phyloP scores from a whole-genome alignment of 2,797 vertebrate species.

The Sebastes reedi region DNA sequence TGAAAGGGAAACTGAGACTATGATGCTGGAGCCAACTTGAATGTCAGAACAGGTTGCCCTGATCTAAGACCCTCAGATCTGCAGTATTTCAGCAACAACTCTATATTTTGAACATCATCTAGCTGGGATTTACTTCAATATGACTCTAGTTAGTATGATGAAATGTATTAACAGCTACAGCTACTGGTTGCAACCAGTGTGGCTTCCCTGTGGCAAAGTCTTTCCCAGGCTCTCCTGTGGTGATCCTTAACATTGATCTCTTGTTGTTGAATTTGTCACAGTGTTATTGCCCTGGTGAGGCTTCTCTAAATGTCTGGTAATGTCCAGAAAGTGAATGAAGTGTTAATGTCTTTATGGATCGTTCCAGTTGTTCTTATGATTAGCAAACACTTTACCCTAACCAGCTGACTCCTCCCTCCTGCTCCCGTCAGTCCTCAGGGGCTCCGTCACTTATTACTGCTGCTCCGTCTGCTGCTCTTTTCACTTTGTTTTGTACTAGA shows the following conservation, averaged over 20 bases:
- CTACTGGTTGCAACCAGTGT: slow-evolving; percentile 2
- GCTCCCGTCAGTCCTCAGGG: neutral
- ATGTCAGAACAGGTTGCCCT: slow-evolving; percentile 6
- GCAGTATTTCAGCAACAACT: neutral
- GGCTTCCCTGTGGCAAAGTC: slow-evolving; percentile 17
- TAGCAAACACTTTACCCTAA: slow-evolving; percentile 52
- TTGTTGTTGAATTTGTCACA: slow-evolving; percentile 69
- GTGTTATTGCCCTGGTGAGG: slow-evolving; percentile 57
- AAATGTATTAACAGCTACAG: neutral
- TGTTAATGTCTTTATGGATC: slow-evolving; percentile 73
- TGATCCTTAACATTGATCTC: slow-evolving; percentile 50
- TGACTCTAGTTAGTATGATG: neutral
- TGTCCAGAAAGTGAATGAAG: slow-evolving; percentile 48
- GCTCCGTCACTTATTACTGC: neutral
- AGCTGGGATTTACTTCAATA: neutral
- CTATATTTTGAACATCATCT: neutral
- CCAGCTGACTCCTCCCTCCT: slow-evolving; percentile 6
- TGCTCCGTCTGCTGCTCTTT: neutral
- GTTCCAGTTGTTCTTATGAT: slow-evolving; percentile 53
- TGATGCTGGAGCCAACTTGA: slow-evolving; percentile 27
- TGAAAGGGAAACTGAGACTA: slow-evolving; percentile 53
- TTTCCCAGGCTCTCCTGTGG: slow-evolving; percentile 57
- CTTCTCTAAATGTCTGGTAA: slow-evolving; percentile 56
- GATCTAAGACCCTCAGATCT: neutral
- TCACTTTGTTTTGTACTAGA: neutral